Conservation (phyloP, 2,888 invertebrate genomes). For the Idaea dimidiata region DNA sequence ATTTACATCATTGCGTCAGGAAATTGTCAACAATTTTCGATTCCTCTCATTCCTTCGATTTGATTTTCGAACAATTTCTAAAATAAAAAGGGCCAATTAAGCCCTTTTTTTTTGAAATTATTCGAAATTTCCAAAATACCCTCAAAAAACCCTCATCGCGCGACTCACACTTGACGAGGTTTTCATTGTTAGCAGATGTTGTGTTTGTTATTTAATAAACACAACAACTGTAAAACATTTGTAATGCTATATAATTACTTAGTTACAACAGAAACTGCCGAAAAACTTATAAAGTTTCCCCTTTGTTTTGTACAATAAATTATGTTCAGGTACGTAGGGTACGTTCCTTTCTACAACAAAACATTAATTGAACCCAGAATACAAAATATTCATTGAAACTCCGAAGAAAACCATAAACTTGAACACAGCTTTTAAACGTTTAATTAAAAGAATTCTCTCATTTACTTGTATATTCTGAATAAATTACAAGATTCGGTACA, state of each 20-base stretch:
- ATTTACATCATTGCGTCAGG: too few species aligned
- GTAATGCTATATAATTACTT: not conserved
- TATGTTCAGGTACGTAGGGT: not conserved
- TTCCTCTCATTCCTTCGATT: too few species aligned
- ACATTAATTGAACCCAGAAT: not conserved
- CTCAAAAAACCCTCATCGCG: too few species aligned
- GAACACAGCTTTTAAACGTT: not conserved
- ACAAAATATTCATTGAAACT: constrained; percentile 1
- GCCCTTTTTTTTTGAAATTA: too few species aligned
- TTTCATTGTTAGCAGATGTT: too few species aligned
- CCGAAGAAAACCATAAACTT: not conserved
- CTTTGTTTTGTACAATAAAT: not conserved
- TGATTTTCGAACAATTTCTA: too few species aligned
- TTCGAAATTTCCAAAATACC: too few species aligned
- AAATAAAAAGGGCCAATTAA: too few species aligned
- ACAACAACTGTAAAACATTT: not conserved
- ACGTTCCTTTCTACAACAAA: not conserved
- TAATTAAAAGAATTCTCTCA: not conserved
- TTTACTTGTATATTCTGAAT: not conserved
- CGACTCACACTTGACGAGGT: too few species aligned
- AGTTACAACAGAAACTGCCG: not conserved
- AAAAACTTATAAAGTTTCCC: not conserved
- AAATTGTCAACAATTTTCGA: too few species aligned
- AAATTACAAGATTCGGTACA: not conserved
- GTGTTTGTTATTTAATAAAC: too few species aligned